Evolutionary conservation across 2,113 vertebrate genomes (phyloP), one percentile per base, ranked within the genome.

Genomic region (Heterotilapia buettikoferi): DNA sequence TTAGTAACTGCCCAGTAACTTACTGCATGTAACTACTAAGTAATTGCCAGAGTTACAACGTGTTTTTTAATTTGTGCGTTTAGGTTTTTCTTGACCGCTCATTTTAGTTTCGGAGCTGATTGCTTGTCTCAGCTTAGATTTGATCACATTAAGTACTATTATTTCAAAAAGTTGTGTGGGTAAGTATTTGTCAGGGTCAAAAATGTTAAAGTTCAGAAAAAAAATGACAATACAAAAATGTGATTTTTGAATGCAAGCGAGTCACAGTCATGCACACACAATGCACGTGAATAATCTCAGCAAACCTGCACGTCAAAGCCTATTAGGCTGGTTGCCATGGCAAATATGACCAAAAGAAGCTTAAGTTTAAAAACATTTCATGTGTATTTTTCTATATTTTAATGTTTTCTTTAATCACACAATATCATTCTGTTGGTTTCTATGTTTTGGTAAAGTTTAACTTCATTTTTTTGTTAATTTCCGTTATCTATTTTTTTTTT

Each of bases 201-300:
- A 1, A 43, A 40, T 3, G 0, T 24, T 40, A 1, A 0, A 24
- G 63, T 76, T 76, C 14, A 47, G 40, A 45, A 18, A 24, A 38
- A 24, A 2, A 40, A 73, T 47, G 3, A 10, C 0, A 45, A 10
- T 18, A 26, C 6, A 1, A 26, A 73, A 43, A 1, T 12, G 1
- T 1, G 59, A 73, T 18, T 26, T 45, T 73, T 45, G n/a, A 73
- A 73, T 16, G 5, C 38, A 24, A 13, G 5, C 0, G 8, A 1
- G 21, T 73, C 21, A 45, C 68, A 10, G 68, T 73, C 66, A 71
- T 26, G 21, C 0, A 2, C 18, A 66, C 1, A 0, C 9, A 56
- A 26, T 0, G 0, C 12, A 24, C 5, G 0, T 2, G 1, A 73
- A 18, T 47, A 45, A 73, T 73, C 1, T 1, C 9, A 47, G 3